Conservation (phyloP, 2,113 vertebrate species). For the Chloroceryle aenea region DNA sequence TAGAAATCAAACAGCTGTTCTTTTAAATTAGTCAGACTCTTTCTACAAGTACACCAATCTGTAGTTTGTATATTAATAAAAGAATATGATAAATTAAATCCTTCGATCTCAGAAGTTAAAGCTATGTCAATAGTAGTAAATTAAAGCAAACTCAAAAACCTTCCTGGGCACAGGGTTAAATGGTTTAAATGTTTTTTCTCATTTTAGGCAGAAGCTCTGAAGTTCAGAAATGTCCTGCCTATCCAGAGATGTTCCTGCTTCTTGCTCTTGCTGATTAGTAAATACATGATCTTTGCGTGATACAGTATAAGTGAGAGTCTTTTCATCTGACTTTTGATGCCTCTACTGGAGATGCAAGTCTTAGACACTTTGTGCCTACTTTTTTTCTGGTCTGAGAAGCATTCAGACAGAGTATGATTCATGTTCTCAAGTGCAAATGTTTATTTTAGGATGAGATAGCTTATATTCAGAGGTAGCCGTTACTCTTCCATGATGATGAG, state of each 20-base stretch:
- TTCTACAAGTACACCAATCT: not conserved
- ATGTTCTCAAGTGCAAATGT: not conserved
- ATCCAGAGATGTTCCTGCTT: not conserved
- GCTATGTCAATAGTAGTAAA: not conserved
- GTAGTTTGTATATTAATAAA: not conserved
- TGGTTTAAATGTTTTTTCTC: not conserved
- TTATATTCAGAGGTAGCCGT: not conserved
- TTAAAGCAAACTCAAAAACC: not conserved
- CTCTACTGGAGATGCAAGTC: not conserved
- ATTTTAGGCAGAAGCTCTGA: not conserved
- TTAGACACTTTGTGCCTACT: not conserved
- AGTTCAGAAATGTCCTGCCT: not conserved
- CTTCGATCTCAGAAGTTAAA: not conserved
- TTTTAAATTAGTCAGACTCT: not conserved
- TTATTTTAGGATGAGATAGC: not conserved
- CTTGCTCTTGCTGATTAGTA: not conserved
- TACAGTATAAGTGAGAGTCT: not conserved
- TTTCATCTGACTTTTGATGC: not conserved
- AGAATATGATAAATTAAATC: not conserved
- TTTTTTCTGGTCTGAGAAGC: not conserved
- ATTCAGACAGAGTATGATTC: not conserved
- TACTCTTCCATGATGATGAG: not conserved
- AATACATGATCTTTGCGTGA: not conserved
- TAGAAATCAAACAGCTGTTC: not conserved
- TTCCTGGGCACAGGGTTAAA: not conserved